Percentiles rank a stretch among this genome's conserved stretches.
These are phyloP conservation scores for Eupithecia insigniata DNA, from an alignment of 2,888 invertebrate species.

Conservation along the genomic window DNA sequence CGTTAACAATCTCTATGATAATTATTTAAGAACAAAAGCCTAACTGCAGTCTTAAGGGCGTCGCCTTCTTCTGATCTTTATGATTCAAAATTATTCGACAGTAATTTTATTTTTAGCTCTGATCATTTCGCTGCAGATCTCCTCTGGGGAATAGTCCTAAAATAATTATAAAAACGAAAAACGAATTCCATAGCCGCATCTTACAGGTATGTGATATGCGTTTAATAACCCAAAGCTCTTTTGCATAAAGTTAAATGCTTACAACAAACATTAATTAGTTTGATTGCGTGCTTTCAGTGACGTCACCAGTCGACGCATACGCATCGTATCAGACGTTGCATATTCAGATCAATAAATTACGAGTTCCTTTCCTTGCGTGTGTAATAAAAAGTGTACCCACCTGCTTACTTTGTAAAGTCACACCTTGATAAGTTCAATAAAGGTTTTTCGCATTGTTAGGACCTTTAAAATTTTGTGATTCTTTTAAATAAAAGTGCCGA, in stretches of 20 bases:
- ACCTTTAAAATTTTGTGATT: background rate
- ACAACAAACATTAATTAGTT: slow-evolving; percentile 6
- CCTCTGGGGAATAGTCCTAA: too few species aligned
- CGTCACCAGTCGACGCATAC: slow-evolving; percentile 41
- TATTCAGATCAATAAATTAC: slow-evolving; percentile 54
- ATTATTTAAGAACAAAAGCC: too few species aligned
- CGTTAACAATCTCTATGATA: too few species aligned
- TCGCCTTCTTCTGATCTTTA: too few species aligned
- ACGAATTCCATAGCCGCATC: background rate
- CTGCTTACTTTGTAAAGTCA: slow-evolving; percentile 49
- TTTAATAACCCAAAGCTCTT: slow-evolving; percentile 7
- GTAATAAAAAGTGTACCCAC: slow-evolving; percentile 61
- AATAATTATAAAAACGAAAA: too few species aligned
- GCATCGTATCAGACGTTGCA: slow-evolving; percentile 20
- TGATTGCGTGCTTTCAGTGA: slow-evolving; percentile 46
- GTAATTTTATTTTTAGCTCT: too few species aligned
- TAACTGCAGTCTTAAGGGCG: too few species aligned
- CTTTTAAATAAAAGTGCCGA: background rate
- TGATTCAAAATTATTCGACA: too few species aligned
- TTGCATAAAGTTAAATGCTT: slow-evolving; percentile 8
- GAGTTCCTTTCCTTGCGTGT: slow-evolving; percentile 38
- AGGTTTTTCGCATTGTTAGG: slow-evolving; percentile 45
- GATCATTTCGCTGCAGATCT: too few species aligned
- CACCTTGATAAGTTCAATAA: slow-evolving; percentile 52
- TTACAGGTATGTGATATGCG: background rate